A percentile compares a stretch with the other conserved stretches of the same genome.
These are phyloP conservation scores for Acanthopleura granulata DNA, from an alignment of 2,888 invertebrate species.

Conservation along the genomic window DNA sequence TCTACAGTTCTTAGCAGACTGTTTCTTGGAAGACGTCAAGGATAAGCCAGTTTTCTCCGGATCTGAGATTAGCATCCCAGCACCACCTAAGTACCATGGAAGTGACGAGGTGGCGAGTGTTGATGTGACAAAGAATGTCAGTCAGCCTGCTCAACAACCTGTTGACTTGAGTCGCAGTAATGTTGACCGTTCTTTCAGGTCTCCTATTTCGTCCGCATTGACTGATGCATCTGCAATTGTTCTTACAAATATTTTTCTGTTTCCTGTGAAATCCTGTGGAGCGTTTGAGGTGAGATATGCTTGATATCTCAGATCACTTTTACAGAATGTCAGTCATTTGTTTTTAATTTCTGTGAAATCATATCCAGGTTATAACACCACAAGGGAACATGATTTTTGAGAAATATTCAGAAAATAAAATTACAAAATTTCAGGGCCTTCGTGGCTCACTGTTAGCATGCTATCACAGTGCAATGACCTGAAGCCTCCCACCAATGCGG, in stretches of 20 bases:
- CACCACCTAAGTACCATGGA: background rate
- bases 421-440: too few species aligned
- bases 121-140: background rate
- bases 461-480: too few species aligned
- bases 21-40: constrained; percentile 73
- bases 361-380: too few species aligned
- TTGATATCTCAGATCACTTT: too few species aligned
- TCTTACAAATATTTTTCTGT: constrained; percentile 76
- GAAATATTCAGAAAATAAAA: too few species aligned
- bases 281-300: constrained; percentile 73
- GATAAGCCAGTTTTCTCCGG: constrained; percentile 8
- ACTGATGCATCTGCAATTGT: constrained; percentile 28
- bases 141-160: background rate
- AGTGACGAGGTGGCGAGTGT: background rate
- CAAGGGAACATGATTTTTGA: too few species aligned
- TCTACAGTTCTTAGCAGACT: constrained; percentile 80
- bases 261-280: constrained; percentile 93
- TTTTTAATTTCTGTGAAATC: too few species aligned
- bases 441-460: too few species aligned
- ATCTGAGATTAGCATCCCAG: background rate
- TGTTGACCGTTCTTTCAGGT: background rate
- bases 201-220: background rate
- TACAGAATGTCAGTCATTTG: too few species aligned
- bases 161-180: background rate
- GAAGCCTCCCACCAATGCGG: too few species aligned